These are phyloP conservation scores for Varroa destructor DNA, from an alignment of 1,140 invertebrate genomes.

Conservation along the genomic window DNA sequence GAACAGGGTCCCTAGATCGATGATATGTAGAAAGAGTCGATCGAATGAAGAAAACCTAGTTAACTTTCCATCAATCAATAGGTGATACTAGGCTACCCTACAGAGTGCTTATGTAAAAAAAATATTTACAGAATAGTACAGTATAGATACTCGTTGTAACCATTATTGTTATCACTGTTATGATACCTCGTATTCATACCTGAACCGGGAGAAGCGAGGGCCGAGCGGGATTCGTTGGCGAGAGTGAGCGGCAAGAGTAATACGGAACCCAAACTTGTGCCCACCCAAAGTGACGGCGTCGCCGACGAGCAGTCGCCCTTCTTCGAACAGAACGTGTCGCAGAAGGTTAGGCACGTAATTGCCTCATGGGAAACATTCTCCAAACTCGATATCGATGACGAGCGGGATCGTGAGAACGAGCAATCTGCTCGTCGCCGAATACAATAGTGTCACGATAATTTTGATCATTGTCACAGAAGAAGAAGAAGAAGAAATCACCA, in stretches of 20 bases:
- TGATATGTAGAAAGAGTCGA: neutral
- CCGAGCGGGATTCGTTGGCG: slow-evolving; percentile 60
- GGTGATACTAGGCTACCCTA: no score
- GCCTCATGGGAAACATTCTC: slow-evolving; percentile 91
- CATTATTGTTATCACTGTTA: no score
- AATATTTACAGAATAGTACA: no score
- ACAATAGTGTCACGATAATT: neutral
- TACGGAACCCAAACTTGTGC: slow-evolving; percentile 85
- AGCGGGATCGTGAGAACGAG: slow-evolving; percentile 84
- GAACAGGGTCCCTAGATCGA: slow-evolving; percentile 67
- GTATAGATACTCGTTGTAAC: no score
- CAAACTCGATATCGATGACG: slow-evolving; percentile 89
- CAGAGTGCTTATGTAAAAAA: no score
- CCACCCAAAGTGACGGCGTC: slow-evolving; percentile 82
- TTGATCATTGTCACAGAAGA: neutral
- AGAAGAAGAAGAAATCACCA: neutral
- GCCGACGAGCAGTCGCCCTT: slow-evolving; percentile 59
- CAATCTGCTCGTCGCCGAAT: slow-evolving; percentile 48
- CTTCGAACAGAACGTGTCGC: slow-evolving; percentile 86
- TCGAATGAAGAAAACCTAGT: no score
- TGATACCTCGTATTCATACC: slow-evolving; percentile 46
- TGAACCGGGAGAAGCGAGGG: slow-evolving; percentile 65
- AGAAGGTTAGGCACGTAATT: slow-evolving; percentile 86
- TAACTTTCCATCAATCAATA: no score
- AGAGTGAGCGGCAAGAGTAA: slow-evolving; percentile 75